A percentile compares a stretch with the other conserved stretches of the same genome.
These are phyloP conservation scores for Rattus norvegicus DNA, from an alignment of 2,113 vertebrate species.

Conservation along the genomic window DNA sequence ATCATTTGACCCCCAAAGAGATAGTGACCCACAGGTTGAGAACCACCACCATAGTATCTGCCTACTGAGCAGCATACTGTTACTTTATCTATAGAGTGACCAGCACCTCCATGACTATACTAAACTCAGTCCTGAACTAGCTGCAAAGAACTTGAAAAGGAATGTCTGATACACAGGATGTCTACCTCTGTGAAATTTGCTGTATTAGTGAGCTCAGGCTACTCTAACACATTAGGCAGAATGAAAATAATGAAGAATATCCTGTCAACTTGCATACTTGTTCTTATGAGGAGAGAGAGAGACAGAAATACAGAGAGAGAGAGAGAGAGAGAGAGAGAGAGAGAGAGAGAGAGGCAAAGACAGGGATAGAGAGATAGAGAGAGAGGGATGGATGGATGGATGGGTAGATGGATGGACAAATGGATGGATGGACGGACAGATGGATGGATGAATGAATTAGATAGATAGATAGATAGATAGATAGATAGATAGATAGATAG, in stretches of 20 bases:
- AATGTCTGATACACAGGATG: fast-evolving
- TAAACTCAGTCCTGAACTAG: background rate
- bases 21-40: background rate
- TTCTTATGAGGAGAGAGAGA: background rate
- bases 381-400: background rate
- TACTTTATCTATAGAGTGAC: background rate
- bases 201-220: background rate
- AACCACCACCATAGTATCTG: background rate
- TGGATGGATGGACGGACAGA: background rate
- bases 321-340: too few relatives aligned
- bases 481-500: background rate
- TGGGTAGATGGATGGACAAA: background rate
- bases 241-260: background rate
- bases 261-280: background rate
- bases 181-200: background rate
- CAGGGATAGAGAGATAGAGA: too few relatives aligned
- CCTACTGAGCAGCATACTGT: background rate
- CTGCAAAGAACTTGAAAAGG: background rate
- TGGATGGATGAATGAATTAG: too few relatives aligned
- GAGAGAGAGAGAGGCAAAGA: background rate
- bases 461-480: background rate
- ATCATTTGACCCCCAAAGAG: background rate
- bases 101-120: background rate
- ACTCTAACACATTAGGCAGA: too few relatives aligned
- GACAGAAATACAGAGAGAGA: too few relatives aligned